These are phyloP conservation scores for Pristis pectinata DNA, from an alignment of 2,797 vertebrate genomes.

Conservation along the genomic window DNA sequence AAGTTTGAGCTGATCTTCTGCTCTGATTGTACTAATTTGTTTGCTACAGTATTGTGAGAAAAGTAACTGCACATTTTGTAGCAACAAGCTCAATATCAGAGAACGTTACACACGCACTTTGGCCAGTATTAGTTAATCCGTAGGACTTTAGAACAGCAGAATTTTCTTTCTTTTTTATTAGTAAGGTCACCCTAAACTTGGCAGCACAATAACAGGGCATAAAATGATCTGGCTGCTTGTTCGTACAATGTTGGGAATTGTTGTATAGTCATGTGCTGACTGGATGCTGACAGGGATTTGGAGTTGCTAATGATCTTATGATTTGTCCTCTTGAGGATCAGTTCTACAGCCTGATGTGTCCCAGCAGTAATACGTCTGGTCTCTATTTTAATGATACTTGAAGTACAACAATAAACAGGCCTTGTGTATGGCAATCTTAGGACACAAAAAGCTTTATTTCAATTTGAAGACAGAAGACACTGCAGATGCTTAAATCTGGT, in stretches of 20 bases:
- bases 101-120: background rate
- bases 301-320: background rate
- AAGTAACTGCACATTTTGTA: background rate
- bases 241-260: background rate
- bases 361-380: background rate
- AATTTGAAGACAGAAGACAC: too few species aligned
- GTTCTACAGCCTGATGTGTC: background rate
- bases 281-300: background rate
- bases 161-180: background rate
- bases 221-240: background rate
- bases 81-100: background rate
- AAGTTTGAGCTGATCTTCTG: background rate
- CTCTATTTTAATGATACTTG: background rate
- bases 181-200: background rate
- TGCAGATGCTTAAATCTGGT: too few species aligned
- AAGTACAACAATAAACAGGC: background rate
- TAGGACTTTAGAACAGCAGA: background rate
- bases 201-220: background rate
- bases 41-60: background rate
- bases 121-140: background rate
- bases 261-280: background rate
- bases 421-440: too few species aligned
- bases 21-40: background rate
- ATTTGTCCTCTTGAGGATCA: background rate
- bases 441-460: too few species aligned